Conservation (phyloP, 2,888 invertebrate species). For the Ernsta delagoae region DNA sequence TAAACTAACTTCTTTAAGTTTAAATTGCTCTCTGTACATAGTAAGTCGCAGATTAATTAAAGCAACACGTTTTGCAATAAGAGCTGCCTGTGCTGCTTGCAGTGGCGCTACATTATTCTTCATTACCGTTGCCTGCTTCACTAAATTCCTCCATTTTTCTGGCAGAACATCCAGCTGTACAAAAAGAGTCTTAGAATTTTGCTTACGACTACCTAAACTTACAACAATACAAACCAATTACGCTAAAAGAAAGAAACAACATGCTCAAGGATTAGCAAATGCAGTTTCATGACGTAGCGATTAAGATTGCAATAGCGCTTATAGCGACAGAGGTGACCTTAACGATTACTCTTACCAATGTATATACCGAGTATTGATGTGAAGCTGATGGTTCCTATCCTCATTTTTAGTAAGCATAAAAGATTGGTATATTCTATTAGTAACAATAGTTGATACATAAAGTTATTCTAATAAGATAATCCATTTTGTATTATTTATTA, state of each 20-base stretch:
- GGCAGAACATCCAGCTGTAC: constrained; percentile 90
- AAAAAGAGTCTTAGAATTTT: constrained; percentile 14
- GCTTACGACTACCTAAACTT: neutral
- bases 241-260: constrained; percentile 18
- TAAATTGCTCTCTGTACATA: constrained; percentile 91
- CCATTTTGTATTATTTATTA: constrained; percentile 49
- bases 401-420: constrained; percentile 5
- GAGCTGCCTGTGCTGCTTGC: constrained; percentile 94
- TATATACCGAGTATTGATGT: constrained; percentile 70
- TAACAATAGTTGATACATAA: too few species aligned
- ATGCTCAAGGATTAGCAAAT: constrained; percentile 29
- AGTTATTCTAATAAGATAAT: too few species aligned
- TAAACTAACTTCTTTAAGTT: constrained; percentile 67
- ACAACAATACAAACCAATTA: constrained; percentile 16
- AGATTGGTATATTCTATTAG: too few species aligned
- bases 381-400: constrained; percentile 48
- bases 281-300: neutral
- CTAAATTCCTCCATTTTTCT: constrained; percentile 93
- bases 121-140: constrained; percentile 92
- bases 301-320: constrained; percentile 11
- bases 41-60: constrained; percentile 92
- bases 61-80: constrained; percentile 92
- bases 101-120: constrained; percentile 95
- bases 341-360: constrained; percentile 64
- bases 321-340: constrained; percentile 23